A percentile compares a stretch with the other conserved stretches of the same genome.
Evolutionary conservation across 2,888 invertebrate genomes (phyloP).

Genomic region (Antheraea assamensis): DNA sequence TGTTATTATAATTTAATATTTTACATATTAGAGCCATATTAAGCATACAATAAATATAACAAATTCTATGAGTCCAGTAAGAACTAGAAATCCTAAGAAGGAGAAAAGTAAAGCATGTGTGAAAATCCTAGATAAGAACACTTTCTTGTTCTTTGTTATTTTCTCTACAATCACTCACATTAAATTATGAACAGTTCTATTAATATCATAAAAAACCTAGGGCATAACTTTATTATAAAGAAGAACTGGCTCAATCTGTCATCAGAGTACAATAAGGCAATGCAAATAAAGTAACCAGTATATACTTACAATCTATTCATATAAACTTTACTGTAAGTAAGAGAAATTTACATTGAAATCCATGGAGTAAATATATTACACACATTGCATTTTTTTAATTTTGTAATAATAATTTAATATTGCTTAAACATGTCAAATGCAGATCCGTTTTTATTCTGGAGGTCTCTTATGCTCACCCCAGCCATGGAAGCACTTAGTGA

Average conservation of each 20-base stretch:
- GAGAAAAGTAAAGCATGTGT: too few relatives aligned
- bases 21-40: background rate
- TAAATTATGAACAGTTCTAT: too few relatives aligned
- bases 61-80: background rate
- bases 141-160: background rate
- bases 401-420: background rate
- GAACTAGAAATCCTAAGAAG: too few relatives aligned
- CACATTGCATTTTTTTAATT: background rate
- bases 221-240: background rate
- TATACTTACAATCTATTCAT: background rate
- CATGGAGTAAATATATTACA: background rate
- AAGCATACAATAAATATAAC: background rate
- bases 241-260: background rate
- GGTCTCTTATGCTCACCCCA: slow-evolving; percentile 96
- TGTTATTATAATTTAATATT: background rate
- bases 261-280: background rate
- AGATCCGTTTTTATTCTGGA: slow-evolving; percentile 82
- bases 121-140: too few relatives aligned
- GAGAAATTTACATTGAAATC: background rate
- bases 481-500: slow-evolving; percentile 99
- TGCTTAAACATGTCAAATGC: background rate
- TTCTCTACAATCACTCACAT: background rate
- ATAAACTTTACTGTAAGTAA: background rate
- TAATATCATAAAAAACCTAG: background rate
- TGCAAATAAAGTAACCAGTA: background rate